phyloP scores from a whole-genome alignment of 2,888 invertebrate species.

The Tipula helvola region DNA sequence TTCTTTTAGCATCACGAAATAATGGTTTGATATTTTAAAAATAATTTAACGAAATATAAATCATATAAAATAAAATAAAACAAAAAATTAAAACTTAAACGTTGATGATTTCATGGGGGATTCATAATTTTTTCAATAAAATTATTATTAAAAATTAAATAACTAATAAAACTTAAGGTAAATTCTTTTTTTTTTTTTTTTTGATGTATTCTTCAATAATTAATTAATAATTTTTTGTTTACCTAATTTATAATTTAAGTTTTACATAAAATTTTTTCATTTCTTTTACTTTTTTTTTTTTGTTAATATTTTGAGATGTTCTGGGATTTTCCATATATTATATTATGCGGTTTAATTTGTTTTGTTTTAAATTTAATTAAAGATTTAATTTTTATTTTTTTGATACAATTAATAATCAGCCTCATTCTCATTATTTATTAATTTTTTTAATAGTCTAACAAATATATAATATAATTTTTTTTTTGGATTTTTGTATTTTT shows the following conservation, averaged over 20 bases:
- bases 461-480: slow-evolving; percentile 10
- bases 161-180: background rate
- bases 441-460: slow-evolving; percentile 4
- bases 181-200: background rate
- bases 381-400: background rate
- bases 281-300: background rate
- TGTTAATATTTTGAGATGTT: background rate
- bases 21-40: background rate
- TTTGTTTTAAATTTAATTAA: background rate
- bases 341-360: background rate
- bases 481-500: slow-evolving; percentile 19
- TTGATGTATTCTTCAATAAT: background rate
- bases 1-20: background rate
- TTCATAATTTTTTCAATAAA: background rate
- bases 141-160: background rate
- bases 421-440: slow-evolving; percentile 12
- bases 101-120: background rate
- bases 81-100: background rate
- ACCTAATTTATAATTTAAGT: background rate
- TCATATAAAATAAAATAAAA: background rate
- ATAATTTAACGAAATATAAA: background rate
- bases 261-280: background rate
- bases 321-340: background rate
- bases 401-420: slow-evolving; percentile 11
- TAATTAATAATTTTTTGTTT: background rate